Percentiles rank a stretch among this genome's conserved stretches.
Conservation (phyloP, 2,113 vertebrate genomes). For the Gnathonemus echidnorhynchus region DNA sequence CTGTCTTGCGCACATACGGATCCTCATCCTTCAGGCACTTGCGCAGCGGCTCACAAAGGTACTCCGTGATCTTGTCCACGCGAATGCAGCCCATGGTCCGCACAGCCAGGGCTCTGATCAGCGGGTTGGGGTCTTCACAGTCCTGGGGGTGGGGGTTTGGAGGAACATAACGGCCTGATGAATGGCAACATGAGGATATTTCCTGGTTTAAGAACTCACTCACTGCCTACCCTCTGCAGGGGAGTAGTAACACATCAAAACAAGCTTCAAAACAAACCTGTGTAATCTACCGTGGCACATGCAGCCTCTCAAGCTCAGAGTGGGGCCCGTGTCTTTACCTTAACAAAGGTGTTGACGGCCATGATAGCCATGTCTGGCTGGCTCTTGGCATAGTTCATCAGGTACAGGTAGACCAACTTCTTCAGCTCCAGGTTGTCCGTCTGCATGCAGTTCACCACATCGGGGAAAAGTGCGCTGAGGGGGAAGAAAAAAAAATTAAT, state of each 20-base stretch:
- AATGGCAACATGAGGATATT: neutral
- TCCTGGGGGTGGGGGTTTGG: conserved; percentile 59
- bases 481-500: neutral
- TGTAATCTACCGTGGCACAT: neutral
- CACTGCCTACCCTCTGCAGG: neutral
- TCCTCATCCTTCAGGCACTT: conserved; percentile 97
- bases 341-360: conserved; percentile 98
- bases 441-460: conserved; percentile 99
- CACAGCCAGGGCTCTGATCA: conserved; percentile 91
- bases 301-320: neutral
- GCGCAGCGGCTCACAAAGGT: conserved; percentile 88
- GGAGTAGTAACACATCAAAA: neutral
- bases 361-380: conserved; percentile 99
- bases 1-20: conserved; percentile 93
- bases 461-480: conserved; percentile 85
- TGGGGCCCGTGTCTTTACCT: conserved; percentile 58
- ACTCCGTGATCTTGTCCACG: conserved; percentile 95
- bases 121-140: conserved; percentile 93
- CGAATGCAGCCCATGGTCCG: conserved; percentile 98
- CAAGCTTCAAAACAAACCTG: neutral
- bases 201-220: neutral
- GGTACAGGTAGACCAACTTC: conserved; percentile 94
- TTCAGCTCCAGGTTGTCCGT: conserved; percentile 97
- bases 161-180: neutral
- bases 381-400: conserved; percentile 99